A percentile compares a stretch with the other conserved stretches of the same genome.
Evolutionary conservation across 2,797 vertebrate genomes (phyloP).

Genomic region (Phylloscopus collybita): DNA sequence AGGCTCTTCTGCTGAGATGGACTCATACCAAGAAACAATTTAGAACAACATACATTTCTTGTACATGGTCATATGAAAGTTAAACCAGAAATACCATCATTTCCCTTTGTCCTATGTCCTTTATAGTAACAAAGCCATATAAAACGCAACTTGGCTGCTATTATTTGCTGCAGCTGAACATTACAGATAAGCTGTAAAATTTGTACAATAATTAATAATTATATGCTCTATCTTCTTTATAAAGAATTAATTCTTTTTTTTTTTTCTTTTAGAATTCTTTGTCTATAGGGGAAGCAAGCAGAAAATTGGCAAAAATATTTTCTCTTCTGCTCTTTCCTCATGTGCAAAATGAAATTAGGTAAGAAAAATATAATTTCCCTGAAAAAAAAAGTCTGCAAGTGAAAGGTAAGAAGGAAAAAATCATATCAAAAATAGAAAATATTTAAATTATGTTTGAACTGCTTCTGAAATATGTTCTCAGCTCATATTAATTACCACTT

Average conservation of each 20-base stretch:
- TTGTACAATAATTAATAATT: background rate
- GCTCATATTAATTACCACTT: background rate
- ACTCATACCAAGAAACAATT: background rate
- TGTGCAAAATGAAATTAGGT: background rate
- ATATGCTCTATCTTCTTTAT: background rate
- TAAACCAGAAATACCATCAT: slow-evolving; percentile 3
- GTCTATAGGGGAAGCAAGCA: background rate
- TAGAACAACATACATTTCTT: background rate
- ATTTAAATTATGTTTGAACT: background rate
- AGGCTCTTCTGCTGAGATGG: background rate
- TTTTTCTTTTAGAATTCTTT: background rate
- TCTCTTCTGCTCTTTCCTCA: background rate
- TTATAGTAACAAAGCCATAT: background rate
- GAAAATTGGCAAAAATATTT: background rate
- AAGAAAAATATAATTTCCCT: background rate
- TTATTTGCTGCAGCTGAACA: background rate
- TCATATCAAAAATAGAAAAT: background rate
- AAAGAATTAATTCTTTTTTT: accelerated
- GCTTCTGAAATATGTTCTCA: background rate
- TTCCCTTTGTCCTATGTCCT: background rate
- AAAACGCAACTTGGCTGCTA: background rate
- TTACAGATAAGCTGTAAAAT: background rate
- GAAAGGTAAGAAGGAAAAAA: background rate
- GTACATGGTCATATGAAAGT: background rate
- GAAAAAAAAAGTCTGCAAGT: background rate